Evolutionary conservation across 2,888 invertebrate genomes (phyloP).

Genomic region (Pyrrhia umbra): DNA sequence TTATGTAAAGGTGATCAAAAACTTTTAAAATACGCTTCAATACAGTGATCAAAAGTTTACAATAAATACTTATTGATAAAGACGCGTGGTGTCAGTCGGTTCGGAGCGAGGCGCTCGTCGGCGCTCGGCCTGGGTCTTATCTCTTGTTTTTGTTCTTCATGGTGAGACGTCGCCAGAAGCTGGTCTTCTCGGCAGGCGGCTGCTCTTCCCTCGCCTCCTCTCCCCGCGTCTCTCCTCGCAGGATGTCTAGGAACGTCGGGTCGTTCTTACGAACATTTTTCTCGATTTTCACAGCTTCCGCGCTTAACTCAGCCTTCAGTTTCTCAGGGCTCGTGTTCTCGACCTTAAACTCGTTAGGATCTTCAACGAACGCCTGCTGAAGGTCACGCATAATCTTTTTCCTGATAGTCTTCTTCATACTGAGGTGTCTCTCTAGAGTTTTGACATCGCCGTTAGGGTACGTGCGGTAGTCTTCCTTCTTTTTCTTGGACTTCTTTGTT

Average conservation of each 20-base stretch:
- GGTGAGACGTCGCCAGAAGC: conserved; percentile 93
- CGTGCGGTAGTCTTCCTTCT: conserved; percentile 93
- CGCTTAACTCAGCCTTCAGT: conserved; percentile 92
- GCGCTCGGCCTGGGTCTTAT: conserved; percentile 81
- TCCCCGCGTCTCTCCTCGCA: conserved; percentile 90
- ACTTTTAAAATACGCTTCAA: conserved; percentile 35
- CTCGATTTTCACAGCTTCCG: conserved; percentile 92
- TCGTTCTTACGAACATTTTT: conserved; percentile 89
- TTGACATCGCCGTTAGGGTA: conserved; percentile 92
- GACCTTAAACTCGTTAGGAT: conserved; percentile 93
- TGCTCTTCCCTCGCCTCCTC: conserved; percentile 85
- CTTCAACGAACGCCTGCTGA: conserved; percentile 93
- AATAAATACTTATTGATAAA: conserved; percentile 56
- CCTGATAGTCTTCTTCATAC: conserved; percentile 96
- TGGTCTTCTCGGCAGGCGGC: conserved; percentile 90
- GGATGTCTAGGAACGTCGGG: conserved; percentile 92
- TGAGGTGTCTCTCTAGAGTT: conserved; percentile 94
- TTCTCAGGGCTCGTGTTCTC: conserved; percentile 93
- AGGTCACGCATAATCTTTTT: conserved; percentile 96
- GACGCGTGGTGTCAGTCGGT: conserved; percentile 59
- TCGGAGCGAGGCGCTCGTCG: conserved; percentile 71
- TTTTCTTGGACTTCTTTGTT: conserved; percentile 90
- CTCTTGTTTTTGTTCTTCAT: conserved; percentile 93
- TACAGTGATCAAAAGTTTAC: conserved; percentile 59
- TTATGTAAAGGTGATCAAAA: conserved; percentile 60